phyloP scores from a whole-genome alignment of 2,888 invertebrate species.

The Stenotaenia linearis region DNA sequence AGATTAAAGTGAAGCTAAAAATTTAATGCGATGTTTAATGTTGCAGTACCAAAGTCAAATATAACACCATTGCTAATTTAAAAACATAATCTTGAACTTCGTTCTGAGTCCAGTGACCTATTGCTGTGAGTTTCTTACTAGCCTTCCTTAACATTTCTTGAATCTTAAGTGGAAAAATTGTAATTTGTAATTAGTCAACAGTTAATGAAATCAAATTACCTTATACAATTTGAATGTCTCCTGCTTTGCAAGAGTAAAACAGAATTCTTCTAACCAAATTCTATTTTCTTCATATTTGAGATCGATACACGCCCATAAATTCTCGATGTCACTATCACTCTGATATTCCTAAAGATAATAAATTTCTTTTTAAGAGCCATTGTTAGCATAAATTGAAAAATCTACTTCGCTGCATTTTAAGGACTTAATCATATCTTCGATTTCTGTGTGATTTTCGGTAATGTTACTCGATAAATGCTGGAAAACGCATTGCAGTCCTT shows the following conservation, averaged over 20 bases:
- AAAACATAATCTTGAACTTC: neutral
- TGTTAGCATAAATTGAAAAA: neutral
- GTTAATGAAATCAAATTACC: neutral
- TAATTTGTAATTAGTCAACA: too few relatives aligned
- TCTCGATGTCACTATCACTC: neutral
- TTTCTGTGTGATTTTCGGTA: neutral
- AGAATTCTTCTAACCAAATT: neutral
- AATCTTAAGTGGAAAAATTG: too few relatives aligned
- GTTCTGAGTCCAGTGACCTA: neutral
- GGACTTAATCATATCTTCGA: neutral
- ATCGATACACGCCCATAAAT: neutral
- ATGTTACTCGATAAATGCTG: neutral
- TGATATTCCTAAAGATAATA: neutral
- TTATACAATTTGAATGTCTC: neutral
- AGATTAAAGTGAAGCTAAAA: neutral
- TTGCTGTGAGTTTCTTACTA: neutral
- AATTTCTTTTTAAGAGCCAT: too few relatives aligned
- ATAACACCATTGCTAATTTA: too few relatives aligned
- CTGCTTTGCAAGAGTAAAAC: neutral
- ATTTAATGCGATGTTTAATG: neutral
- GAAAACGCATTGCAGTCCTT: neutral
- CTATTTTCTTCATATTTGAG: neutral
- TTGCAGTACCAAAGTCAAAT: neutral
- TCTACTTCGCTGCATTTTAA: neutral
- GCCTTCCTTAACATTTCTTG: neutral